Base-by-base conservation (phyloP, 2,888 invertebrate genomes). In the Drosophila paranaensis region DNA sequence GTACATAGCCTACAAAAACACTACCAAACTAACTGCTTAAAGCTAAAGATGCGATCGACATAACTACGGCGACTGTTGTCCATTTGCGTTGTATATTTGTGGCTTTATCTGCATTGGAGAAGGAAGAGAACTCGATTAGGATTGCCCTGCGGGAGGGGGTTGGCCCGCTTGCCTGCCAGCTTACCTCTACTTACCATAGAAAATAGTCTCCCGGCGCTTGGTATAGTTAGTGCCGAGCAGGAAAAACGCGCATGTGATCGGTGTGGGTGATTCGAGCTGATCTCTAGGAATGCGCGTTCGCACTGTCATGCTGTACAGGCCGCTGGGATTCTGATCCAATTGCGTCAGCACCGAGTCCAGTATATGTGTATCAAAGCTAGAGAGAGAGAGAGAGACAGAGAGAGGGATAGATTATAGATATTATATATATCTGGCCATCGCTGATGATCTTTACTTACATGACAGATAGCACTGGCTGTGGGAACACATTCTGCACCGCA, bases 161-260 rank as follows among this genome's bases (percentile, higher is more conserved):
- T 37, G 30, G 30, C 30, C 30, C 30, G 37, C 30, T 35, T 6
- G 42, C 42, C 57, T 35, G 66, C 37, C 46, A 54, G 81, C 90
- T 91, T 91, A 91, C 91, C 91, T 91, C 84, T 90, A 90, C 91
- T 92, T 91, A 93, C 93, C 93, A 91, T 93, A 93, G 90, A 92
- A 93, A 82, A 93, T 92, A 82, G 93, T 93, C 90, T 93, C 93
- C 85, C 92, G 90, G 86, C 92, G 90, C 79, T 92, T 93, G 83
- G 93, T 92, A 80, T 93, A 93, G 89, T 93, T 92, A 67, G 93
- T 93, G 76, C 93, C 93, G 73, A 91, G 91, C 82, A 93, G 89
- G 84, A 92, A 91, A 88, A 93, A 92, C 89, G 93, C 91, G 91
- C 93, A 93, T 81, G 92, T 92, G 77, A 93, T 93, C 89, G 93